Percentiles rank a stretch among this genome's conserved stretches.
phyloP scores from a whole-genome alignment of 2,888 invertebrate genomes.

The Chouioia cunea region DNA sequence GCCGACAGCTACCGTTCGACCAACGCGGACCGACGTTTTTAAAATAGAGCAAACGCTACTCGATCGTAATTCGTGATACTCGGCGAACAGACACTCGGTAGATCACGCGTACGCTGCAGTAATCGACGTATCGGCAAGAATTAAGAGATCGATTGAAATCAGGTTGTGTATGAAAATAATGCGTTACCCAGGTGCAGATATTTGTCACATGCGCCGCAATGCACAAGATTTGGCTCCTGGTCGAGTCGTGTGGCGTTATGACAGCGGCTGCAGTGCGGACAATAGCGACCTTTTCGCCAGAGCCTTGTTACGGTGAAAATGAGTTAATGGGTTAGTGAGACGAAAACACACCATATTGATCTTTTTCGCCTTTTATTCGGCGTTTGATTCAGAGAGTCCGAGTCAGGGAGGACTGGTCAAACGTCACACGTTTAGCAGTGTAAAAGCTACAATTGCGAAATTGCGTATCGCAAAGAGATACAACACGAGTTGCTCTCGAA shows the following conservation, averaged over 20 bases:
- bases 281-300: constrained; percentile 81
- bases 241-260: constrained; percentile 78
- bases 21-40: no score
- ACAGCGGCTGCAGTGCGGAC: constrained; percentile 79
- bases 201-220: constrained; percentile 71
- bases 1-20: no score
- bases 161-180: constrained; percentile 34
- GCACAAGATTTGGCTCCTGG: constrained; percentile 71
- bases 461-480: no score
- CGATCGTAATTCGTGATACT: no score
- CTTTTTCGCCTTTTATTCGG: no score
- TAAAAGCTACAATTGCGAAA: no score
- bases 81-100: no score
- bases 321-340: constrained; percentile 59
- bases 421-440: no score
- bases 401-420: no score
- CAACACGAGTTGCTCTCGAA: no score
- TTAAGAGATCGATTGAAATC: background rate
- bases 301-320: constrained; percentile 69
- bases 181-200: constrained; percentile 70
- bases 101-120: background rate
- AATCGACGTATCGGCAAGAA: background rate
- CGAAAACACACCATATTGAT: constrained; percentile 50
- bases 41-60: no score
- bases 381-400: no score